Base-by-base conservation (phyloP, 64 coral and sea anemone genomes). In the Porites lutea region DNA sequence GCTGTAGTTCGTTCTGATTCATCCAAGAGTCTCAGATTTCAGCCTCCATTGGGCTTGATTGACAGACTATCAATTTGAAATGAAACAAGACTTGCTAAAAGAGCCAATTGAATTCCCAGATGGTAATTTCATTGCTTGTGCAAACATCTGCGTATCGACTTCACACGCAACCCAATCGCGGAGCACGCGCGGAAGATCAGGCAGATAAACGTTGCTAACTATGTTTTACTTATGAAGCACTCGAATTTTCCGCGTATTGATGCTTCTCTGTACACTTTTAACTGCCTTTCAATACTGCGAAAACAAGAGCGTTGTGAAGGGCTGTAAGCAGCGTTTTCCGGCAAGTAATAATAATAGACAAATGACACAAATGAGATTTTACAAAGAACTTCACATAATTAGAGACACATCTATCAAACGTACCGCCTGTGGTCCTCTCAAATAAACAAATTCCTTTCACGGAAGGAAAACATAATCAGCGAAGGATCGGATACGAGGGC, bases 301-400 rank as follows among this genome's bases (percentile, higher is more conserved):
- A 69, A 65, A 65, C 81, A 84, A 68, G 59, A 18, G 63, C 44
- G 69, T 10, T 84, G 81, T 69, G 18, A 78, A 7, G 16, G 75
- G n/a, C 52, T 55, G 75, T 57, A 48, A 84, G 46, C 37, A 43
- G 43, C 45, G 18, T 84, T 68, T 84, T 84, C 63, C 81, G 81
- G 48, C 64, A 21, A 20, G 13, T 20, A 84, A 84, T 84, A 69
- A 84, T 84, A 68, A 57, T 57, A 57, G 7, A 12, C 54, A 6
- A 57, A 57, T 57, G 54, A 12, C 61, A 53, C 61, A 84, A 84
- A 84, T 84, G 63, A 84, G 81, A 84, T 84, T 83, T 67, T 20
- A 65, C 61, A 68, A 84, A 84, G 81, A 84, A 84, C 81, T 84
- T 68, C 81, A 84, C 81, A 23, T 84, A 84, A 84, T 84, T 84